phyloP scores from a whole-genome alignment of 2,797 vertebrate genomes.

The Falco columbarius region DNA sequence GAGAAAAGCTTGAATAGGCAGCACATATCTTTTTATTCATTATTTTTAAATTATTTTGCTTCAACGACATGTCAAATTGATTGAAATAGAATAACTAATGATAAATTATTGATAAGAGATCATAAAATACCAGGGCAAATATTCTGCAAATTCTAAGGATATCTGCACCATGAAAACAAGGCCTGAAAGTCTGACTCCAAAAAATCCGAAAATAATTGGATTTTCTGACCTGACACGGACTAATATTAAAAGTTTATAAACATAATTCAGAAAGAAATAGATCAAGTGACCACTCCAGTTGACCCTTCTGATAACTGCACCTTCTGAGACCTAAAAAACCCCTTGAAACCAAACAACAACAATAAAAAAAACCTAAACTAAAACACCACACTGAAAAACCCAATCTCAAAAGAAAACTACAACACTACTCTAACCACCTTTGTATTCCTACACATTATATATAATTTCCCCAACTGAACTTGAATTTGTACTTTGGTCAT shows the following conservation, averaged over 20 bases:
- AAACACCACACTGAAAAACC: neutral
- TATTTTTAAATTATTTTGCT: neutral
- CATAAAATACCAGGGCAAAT: neutral
- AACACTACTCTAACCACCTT: neutral
- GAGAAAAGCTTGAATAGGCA: conserved; percentile 4
- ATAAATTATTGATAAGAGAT: conserved; percentile 13
- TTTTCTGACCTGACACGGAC: neutral
- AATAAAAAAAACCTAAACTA: neutral
- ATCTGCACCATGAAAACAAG: neutral
- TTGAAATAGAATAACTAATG: neutral
- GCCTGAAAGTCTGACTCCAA: neutral
- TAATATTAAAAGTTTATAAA: neutral
- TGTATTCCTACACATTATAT: neutral
- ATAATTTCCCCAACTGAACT: neutral
- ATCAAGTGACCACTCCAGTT: neutral
- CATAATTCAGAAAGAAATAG: neutral
- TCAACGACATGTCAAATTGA: neutral
- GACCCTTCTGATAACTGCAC: neutral
- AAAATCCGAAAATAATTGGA: neutral
- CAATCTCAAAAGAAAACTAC: neutral
- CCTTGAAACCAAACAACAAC: neutral
- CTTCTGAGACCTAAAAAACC: neutral
- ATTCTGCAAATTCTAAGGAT: neutral
- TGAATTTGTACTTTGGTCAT: neutral
- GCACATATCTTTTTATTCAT: neutral